Base-by-base conservation (phyloP, 2,113 vertebrate species). In the Takifugu bimaculatus region DNA sequence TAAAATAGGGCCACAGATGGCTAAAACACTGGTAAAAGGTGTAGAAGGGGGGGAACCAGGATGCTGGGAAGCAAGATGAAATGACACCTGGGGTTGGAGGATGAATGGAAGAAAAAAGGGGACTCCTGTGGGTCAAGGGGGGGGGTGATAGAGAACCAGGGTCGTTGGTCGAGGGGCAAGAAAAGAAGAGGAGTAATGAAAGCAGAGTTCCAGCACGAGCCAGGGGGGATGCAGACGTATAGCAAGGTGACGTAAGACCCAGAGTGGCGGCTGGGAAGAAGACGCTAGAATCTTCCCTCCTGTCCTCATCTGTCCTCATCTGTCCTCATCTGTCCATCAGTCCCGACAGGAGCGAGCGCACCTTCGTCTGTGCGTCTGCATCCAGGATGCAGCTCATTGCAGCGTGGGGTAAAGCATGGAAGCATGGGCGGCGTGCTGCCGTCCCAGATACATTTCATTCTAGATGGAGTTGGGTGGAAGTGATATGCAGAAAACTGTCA, bases 391-490 rank as follows among this genome's bases (percentile, higher is more conserved):
- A 43, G 60, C 54, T 50, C 55, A 57, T 45, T 75, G 12, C 60
- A 57, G 55, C 54, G 50, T 54, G 54, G 49, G 66, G 59, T 51
- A 53, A 70, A 76, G 29, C 13, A 52, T 5, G 44, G 58, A 20
- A 20, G 20, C 64, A 52, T 5, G 44, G 58, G 25, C 51, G 6
- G 29, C 50, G 45, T 65, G 70, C 56, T 58, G 56, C 50, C 35
- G 55, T 76, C 78, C 70, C 70, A 63, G 61, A 68, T 26, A 44
- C 66, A n/a, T 71, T 73, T 83, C 68, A 75, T 78, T 32, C 78
- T 55, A 54, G 61, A 55, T 60, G 54, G 45, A 74, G 43, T 35
- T 64, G 55, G 65, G 51, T 52, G 60, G 63, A 80, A 68, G 62
- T 43, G 44, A 71, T 67, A 35, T 10, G 14, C 43, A 39, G 43